Evolutionary conservation across 2,888 invertebrate genomes (phyloP).

Genomic region (Callyntrura sp.): DNA sequence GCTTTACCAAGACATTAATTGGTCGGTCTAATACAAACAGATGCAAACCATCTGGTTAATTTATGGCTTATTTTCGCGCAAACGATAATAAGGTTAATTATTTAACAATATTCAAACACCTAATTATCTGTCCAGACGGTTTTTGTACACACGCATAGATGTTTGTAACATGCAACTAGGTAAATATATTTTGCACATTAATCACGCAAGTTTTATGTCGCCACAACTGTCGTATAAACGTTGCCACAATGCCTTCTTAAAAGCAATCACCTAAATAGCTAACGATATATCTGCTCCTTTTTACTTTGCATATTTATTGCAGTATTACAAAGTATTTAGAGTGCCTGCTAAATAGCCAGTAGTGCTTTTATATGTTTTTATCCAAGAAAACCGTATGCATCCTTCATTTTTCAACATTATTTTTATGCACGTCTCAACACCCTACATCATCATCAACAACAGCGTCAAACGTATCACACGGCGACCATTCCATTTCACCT

Average conservation of each 20-base stretch:
- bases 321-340: background rate
- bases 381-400: background rate
- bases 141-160: background rate
- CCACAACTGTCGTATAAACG: conserved; percentile 48
- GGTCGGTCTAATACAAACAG: no score
- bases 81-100: background rate
- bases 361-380: background rate
- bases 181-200: no score
- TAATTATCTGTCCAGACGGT: background rate
- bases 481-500: conserved; percentile 38
- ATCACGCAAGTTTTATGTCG: conserved; percentile 29
- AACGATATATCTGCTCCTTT: background rate
- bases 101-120: conserved; percentile 5
- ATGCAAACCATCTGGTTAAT: conserved; percentile 21
- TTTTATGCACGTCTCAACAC: conserved; percentile 59
- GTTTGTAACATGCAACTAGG: no score
- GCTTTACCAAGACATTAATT: background rate
- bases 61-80: background rate
- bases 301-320: background rate
- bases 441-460: conserved; percentile 4
- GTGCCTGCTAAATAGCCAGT: no score
- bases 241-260: background rate
- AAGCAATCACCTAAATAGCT: background rate
- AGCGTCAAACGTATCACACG: background rate
- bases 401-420: conserved; percentile 13